Percentiles rank a stretch among this genome's conserved stretches.
Conservation (phyloP, 2,888 invertebrate genomes). For the Pachymerium ferrugineum region DNA sequence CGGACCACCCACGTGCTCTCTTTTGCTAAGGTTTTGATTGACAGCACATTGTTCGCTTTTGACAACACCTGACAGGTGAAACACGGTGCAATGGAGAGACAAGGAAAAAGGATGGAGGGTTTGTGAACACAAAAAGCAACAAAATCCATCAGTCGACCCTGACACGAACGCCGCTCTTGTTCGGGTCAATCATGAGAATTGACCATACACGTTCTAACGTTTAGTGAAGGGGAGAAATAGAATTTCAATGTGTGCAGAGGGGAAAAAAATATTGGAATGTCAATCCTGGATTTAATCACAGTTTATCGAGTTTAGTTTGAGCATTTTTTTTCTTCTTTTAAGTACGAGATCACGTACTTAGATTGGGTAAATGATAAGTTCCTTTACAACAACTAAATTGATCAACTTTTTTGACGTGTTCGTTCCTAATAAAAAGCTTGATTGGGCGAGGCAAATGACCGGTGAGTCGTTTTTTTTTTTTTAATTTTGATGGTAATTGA, state of each 20-base stretch:
- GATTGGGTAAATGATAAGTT: not conserved
- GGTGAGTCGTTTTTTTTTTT: too few species aligned
- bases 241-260: not conserved
- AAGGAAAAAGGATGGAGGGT: not conserved
- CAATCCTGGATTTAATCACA: too few species aligned
- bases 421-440: too few species aligned
- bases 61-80: conserved; percentile 3
- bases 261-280: too few species aligned
- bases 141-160: not conserved
- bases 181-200: not conserved
- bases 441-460: not conserved
- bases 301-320: too few species aligned
- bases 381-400: not conserved
- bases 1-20: not conserved
- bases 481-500: too few species aligned
- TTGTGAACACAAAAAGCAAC: not conserved
- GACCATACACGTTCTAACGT: not conserved
- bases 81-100: conserved; percentile 4
- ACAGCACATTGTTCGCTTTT: not conserved
- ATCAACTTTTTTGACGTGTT: not conserved
- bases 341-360: conserved; percentile 1
- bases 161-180: not conserved
- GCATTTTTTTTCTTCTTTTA: too few species aligned
- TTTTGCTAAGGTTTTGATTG: not conserved
- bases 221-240: not conserved